phyloP scores from a whole-genome alignment of 2,888 invertebrate genomes.

The Galerucella pusilla region DNA sequence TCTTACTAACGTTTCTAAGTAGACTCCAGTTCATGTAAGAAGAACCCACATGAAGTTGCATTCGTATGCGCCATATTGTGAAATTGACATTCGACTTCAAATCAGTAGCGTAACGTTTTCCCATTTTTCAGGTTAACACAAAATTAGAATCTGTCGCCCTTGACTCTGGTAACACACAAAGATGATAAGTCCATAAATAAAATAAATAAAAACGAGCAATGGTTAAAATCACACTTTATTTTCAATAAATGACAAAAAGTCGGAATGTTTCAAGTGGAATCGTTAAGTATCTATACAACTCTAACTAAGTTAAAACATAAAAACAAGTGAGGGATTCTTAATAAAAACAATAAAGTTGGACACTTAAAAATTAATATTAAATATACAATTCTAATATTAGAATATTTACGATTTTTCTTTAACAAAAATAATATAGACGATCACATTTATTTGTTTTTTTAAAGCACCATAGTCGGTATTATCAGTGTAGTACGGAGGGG shows the following conservation, averaged over 20 bases:
- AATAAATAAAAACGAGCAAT: background rate
- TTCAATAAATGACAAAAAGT: slow-evolving; percentile 24
- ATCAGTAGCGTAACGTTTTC: no score
- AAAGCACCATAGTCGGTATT: slow-evolving; percentile 45
- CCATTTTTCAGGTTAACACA: no score
- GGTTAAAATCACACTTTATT: slow-evolving; percentile 6
- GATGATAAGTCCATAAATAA: no score
- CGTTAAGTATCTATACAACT: slow-evolving; percentile 2
- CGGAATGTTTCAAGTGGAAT: slow-evolving; percentile 23
- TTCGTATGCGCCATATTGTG: no score
- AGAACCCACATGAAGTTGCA: no score
- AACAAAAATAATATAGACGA: slow-evolving; percentile 40
- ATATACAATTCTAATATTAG: slow-evolving; percentile 34
- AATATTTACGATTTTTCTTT: slow-evolving; percentile 38
- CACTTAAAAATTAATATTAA: slow-evolving; percentile 23
- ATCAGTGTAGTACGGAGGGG: slow-evolving; percentile 32
- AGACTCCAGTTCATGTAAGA: no score
- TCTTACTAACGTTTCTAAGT: no score
- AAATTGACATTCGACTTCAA: no score
- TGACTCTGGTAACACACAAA: no score
- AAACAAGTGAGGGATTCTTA: slow-evolving; percentile 2
- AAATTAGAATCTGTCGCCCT: no score
- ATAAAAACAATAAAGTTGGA: slow-evolving; percentile 23
- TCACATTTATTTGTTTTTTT: slow-evolving; percentile 42
- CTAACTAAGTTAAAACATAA: slow-evolving; percentile 14